Base-by-base conservation (phyloP, 2,113 vertebrate genomes). In the Rana temporaria region DNA sequence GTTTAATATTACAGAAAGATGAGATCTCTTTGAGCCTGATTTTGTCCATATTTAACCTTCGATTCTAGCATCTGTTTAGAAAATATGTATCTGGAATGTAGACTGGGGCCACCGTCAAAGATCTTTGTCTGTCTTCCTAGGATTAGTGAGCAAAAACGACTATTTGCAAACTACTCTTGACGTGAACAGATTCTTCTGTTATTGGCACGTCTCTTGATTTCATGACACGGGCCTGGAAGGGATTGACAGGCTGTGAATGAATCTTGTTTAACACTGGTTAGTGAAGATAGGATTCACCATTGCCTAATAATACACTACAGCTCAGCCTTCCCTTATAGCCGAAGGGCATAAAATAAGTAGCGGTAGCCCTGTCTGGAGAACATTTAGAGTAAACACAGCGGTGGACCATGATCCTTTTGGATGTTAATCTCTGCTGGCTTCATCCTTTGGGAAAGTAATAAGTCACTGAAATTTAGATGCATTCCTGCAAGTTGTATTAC, bases 391-490 rank as follows among this genome's bases (percentile, higher is more conserved):
- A 83, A 83, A 83, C 71, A 83, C 71, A 80, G 78, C 55, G 9
- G 56, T 76, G 64, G 72, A 60, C 81, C 34, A 42, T 59, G 53
- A 64, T 67, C 63, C 55, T 76, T 48, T 60, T 67, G 62, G 81
- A 83, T 76, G 64, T 74, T 83, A 67, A 76, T 83, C 81, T 83
- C 63, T 60, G 63, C 32, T 76, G 81, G 81, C 63, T 76, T 76
- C 32, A 59, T 67, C 63, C 80, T 57, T 57, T 38, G 53, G 69
- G 71, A 68, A 83, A 68, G 81, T 68, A 83, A 67, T 76, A 75
- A 75, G 63, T 76, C 63, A 68, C n/a, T 30, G 32, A 68, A 68
- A 60, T 68, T 60, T 67, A 83, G 48, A 75, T 42, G 59, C 16
- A 68, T 34, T 20, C 62, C 48, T 67, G 15, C 26, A 18, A 74